These are phyloP conservation scores for Cheirogaleus medius DNA, from an alignment of 2,113 vertebrate genomes.

Conservation along the genomic window DNA sequence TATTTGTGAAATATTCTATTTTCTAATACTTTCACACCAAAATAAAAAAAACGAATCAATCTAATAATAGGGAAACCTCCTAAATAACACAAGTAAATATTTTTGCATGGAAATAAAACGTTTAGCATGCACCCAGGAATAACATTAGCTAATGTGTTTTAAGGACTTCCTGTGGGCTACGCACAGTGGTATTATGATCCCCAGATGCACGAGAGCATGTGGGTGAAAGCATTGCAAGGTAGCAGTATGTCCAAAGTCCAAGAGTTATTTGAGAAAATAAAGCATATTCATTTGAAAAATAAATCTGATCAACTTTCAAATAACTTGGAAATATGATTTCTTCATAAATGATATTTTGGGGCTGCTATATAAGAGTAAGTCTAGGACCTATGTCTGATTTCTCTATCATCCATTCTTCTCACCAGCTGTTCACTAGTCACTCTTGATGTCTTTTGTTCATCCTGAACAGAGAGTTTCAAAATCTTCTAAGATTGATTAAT, in stretches of 20 bases:
- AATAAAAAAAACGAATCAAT: not conserved
- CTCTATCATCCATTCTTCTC: not conserved
- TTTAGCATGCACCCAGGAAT: not conserved
- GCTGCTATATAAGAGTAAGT: not conserved
- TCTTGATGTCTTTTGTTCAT: not conserved
- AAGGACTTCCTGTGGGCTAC: not conserved
- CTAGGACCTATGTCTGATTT: not conserved
- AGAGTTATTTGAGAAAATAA: not conserved
- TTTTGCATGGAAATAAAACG: not conserved
- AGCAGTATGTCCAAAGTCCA: not conserved
- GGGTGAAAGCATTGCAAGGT: not conserved
- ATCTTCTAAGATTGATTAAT: not conserved
- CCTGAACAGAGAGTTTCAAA: not conserved
- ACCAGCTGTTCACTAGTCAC: not conserved
- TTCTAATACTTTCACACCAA: not conserved
- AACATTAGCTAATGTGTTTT: not conserved
- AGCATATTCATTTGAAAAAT: not conserved
- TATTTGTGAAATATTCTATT: constrained; percentile 40
- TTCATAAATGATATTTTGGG: not conserved
- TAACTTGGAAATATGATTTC: not conserved
- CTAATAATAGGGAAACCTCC: not conserved
- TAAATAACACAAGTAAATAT: not conserved
- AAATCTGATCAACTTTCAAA: not conserved
- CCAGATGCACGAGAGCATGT: not conserved
- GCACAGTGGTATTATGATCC: not conserved